These are phyloP conservation scores for Onychomys leucogaster DNA, from an alignment of 2,797 vertebrate genomes.

Conservation along the genomic window DNA sequence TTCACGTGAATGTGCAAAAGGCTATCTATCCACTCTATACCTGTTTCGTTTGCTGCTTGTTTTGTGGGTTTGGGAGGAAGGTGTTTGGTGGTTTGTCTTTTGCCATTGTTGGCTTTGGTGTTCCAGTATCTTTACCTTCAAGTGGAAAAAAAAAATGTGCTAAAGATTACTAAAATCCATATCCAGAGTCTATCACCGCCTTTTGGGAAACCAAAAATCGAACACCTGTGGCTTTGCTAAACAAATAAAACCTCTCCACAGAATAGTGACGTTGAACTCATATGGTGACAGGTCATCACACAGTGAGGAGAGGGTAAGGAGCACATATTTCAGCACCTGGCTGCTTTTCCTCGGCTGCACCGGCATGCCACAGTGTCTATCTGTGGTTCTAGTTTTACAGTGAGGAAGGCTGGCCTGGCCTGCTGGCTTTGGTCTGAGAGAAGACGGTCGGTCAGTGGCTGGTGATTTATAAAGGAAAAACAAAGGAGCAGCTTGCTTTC, in stretches of 20 bases:
- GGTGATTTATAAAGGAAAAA: constrained; percentile 52
- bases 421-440: constrained; percentile 40
- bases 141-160: not conserved
- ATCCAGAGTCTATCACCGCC: not conserved
- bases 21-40: not conserved
- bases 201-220: not conserved
- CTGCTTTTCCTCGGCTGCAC: constrained; percentile 3
- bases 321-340: not conserved
- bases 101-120: not conserved
- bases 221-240: constrained; percentile 27
- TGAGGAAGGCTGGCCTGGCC: not conserved
- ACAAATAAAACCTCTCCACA: constrained; percentile 33
- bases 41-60: not conserved
- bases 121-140: not conserved
- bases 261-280: not conserved
- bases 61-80: not conserved
- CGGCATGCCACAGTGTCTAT: not conserved
- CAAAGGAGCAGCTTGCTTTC: not conserved
- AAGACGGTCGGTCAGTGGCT: not conserved
- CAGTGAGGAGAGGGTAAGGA: not conserved
- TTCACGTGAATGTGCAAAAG: not conserved
- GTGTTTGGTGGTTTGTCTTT: not conserved
- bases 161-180: not conserved
- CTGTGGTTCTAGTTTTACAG: not conserved
- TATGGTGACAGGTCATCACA: not conserved